A percentile compares a stretch with the other conserved stretches of the same genome.
Conservation (phyloP, 2,888 invertebrate genomes). For the Abrostola triplasia region DNA sequence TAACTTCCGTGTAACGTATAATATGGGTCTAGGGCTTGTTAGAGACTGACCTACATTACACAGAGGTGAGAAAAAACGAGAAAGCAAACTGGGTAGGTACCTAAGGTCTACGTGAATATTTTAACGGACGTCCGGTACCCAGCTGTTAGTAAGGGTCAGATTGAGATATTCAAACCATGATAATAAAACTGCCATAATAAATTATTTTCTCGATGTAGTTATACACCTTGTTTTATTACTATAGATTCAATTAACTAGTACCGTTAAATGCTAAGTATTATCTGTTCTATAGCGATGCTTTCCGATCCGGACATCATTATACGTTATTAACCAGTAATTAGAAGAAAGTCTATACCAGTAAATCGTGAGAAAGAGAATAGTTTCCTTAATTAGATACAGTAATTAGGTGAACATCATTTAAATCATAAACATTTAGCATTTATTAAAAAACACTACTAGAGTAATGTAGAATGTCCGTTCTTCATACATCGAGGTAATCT, state of each 20-base stretch:
- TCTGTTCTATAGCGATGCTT: not conserved
- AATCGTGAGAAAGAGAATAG: not conserved
- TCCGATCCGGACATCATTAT: not conserved
- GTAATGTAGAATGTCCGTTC: too few species aligned
- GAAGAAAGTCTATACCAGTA: not conserved
- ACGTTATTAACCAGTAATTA: not conserved
- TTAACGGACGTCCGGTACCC: not conserved
- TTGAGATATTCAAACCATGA: too few species aligned
- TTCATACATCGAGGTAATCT: too few species aligned
- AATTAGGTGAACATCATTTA: not conserved
- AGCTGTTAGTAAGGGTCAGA: too few species aligned
- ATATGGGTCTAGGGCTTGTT: slow-evolving; percentile 54
- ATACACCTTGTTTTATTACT: too few species aligned
- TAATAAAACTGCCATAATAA: too few species aligned
- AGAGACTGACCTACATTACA: slow-evolving; percentile 28
- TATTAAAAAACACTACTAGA: too few species aligned
- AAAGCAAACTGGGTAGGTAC: not conserved
- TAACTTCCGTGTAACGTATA: slow-evolving; percentile 58
- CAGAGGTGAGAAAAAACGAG: slow-evolving; percentile 1
- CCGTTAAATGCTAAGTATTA: too few species aligned
- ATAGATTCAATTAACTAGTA: too few species aligned
- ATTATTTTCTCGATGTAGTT: too few species aligned
- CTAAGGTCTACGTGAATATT: not conserved
- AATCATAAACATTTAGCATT: too few species aligned
- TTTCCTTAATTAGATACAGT: not conserved